Conservation (phyloP, 1,140 invertebrate genomes). For the Augochlora pura region DNA sequence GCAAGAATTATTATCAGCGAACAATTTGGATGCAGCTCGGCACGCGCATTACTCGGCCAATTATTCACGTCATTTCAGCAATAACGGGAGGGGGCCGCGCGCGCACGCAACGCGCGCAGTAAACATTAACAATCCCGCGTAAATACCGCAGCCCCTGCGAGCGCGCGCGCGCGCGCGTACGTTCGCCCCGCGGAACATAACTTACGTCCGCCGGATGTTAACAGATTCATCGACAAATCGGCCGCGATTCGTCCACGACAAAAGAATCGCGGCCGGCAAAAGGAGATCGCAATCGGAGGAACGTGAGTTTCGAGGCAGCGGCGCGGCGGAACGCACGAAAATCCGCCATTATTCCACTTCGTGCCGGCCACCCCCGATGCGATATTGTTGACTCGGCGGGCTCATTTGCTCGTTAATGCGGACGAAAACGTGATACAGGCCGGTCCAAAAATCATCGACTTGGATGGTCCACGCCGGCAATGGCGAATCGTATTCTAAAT, state of each 20-base stretch:
- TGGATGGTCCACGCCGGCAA: no score
- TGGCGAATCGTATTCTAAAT: no score
- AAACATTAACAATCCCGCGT: constrained; percentile 26
- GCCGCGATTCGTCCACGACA: background rate
- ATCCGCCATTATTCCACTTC: background rate
- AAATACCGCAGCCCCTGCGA: no score
- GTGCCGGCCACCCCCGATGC: no score
- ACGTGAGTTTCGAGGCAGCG: background rate
- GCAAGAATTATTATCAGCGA: constrained; percentile 20
- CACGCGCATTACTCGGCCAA: constrained; percentile 18
- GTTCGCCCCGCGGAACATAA: background rate
- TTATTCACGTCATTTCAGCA: constrained; percentile 22
- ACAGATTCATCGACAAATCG: background rate
- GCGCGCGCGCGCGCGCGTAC: no score
- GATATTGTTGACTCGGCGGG: no score
- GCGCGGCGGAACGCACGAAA: background rate
- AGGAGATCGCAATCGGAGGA: background rate
- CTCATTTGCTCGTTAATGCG: no score
- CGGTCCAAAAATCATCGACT: no score
- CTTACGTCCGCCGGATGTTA: background rate
- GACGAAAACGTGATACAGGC: no score
- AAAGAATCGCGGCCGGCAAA: background rate
- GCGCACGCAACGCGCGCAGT: background rate
- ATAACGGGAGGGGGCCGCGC: no score
- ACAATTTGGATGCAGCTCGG: background rate